phyloP scores from a whole-genome alignment of 2,113 vertebrate genomes.

The Progne subis region DNA sequence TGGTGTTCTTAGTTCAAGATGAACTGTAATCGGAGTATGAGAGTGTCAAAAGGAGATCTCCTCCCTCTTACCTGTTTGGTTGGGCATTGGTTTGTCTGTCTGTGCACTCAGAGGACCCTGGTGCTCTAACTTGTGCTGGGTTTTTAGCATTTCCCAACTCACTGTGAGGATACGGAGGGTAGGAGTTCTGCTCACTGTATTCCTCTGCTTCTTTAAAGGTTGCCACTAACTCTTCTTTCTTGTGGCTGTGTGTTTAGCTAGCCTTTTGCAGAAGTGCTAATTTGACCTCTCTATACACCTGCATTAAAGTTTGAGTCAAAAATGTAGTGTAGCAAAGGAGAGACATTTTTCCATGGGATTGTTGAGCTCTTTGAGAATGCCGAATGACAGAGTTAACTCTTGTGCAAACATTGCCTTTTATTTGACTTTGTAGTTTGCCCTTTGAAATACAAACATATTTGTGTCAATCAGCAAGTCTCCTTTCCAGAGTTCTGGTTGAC shows the following conservation, averaged over 20 bases:
- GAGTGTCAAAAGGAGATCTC: not conserved
- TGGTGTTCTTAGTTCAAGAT: not conserved
- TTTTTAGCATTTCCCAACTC: not conserved
- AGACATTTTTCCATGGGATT: not conserved
- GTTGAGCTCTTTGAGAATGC: slow-evolving; percentile 9
- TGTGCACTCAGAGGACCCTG: not conserved
- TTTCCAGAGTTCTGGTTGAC: slow-evolving; percentile 42
- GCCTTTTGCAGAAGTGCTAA: not conserved
- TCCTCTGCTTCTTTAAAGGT: not conserved
- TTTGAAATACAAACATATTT: slow-evolving; percentile 61
- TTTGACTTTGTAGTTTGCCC: slow-evolving; percentile 57
- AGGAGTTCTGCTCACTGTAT: not conserved
- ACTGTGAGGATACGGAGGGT: not conserved
- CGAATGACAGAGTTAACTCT: slow-evolving; percentile 34
- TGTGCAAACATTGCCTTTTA: slow-evolving; percentile 29
- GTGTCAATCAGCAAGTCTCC: slow-evolving; percentile 48
- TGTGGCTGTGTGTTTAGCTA: not conserved
- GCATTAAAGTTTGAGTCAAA: not conserved
- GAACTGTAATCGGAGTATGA: not conserved
- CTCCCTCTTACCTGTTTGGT: not conserved
- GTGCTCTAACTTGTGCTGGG: not conserved
- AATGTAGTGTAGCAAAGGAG: not conserved
- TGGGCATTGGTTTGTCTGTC: not conserved
- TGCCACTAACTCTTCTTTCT: not conserved
- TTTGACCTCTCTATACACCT: not conserved